A percentile compares a stretch with the other conserved stretches of the same genome.
phyloP scores from a whole-genome alignment of 2,113 vertebrate genomes.

The Mormoops blainvillei region DNA sequence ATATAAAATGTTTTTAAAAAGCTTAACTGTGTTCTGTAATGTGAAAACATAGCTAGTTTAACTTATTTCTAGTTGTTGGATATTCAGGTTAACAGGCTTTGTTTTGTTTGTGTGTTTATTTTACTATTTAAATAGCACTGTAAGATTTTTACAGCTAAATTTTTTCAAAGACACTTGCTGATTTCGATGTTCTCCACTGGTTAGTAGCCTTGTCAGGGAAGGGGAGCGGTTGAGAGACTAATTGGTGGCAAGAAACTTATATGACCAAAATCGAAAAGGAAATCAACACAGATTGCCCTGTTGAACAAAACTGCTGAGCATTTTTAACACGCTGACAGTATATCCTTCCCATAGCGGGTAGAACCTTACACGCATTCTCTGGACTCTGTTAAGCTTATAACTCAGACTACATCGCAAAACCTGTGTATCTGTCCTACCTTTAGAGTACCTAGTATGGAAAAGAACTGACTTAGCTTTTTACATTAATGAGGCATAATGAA shows the following conservation, averaged over 20 bases:
- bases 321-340: background rate
- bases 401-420: background rate
- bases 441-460: background rate
- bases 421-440: background rate
- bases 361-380: background rate
- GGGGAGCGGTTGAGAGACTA: background rate
- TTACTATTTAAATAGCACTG: background rate
- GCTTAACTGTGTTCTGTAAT: background rate
- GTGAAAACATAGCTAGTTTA: background rate
- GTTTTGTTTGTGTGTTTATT: background rate
- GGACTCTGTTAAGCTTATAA: background rate
- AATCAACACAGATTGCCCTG: background rate
- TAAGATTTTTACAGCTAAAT: background rate
- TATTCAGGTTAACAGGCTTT: background rate
- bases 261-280: background rate
- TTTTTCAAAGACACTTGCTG: background rate
- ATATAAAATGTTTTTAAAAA: background rate
- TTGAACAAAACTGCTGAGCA: background rate
- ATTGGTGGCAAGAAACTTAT: background rate
- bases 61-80: background rate
- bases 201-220: background rate
- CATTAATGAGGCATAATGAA: background rate
- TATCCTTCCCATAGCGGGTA: background rate
- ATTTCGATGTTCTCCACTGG: background rate
- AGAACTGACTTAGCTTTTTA: background rate